phyloP scores from a whole-genome alignment of 2,888 invertebrate genomes.

The Myopa testacea region DNA sequence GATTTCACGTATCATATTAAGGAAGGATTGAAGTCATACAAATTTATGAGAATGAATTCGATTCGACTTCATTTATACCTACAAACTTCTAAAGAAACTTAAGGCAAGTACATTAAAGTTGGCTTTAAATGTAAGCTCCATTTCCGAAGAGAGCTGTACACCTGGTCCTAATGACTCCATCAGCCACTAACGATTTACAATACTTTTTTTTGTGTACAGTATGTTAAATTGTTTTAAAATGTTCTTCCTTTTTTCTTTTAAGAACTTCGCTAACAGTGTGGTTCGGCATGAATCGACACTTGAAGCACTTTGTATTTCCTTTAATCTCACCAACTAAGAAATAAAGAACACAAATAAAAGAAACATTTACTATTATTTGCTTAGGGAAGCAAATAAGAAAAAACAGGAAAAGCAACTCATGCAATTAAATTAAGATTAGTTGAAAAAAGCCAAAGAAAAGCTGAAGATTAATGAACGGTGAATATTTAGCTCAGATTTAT shows the following conservation, averaged over 20 bases:
- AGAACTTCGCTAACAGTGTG: neutral
- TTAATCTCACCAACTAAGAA: neutral
- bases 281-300: slow-evolving; percentile 24
- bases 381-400: slow-evolving; percentile 24
- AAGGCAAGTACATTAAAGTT: too few species aligned
- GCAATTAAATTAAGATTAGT: slow-evolving; percentile 48
- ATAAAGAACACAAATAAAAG: slow-evolving; percentile 32
- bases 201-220: too few species aligned
- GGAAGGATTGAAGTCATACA: neutral
- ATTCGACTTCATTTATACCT: too few species aligned
- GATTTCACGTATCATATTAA: neutral
- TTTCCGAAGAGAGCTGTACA: too few species aligned
- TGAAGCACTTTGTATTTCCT: neutral
- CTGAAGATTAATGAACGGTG: slow-evolving; percentile 59
- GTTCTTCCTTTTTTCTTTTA: too few species aligned
- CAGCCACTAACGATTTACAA: too few species aligned
- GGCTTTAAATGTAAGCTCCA: too few species aligned
- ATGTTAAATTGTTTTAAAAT: too few species aligned
- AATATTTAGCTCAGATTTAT: slow-evolving; percentile 19
- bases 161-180: too few species aligned
- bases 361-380: slow-evolving; percentile 18
- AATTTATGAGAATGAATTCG: neutral
- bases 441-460: slow-evolving; percentile 34
- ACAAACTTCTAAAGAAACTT: too few species aligned
- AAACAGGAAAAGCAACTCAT: slow-evolving; percentile 41